A percentile compares a stretch with the other conserved stretches of the same genome.
Conservation (phyloP, 2,113 vertebrate species). For the Toxostoma redivivum region DNA sequence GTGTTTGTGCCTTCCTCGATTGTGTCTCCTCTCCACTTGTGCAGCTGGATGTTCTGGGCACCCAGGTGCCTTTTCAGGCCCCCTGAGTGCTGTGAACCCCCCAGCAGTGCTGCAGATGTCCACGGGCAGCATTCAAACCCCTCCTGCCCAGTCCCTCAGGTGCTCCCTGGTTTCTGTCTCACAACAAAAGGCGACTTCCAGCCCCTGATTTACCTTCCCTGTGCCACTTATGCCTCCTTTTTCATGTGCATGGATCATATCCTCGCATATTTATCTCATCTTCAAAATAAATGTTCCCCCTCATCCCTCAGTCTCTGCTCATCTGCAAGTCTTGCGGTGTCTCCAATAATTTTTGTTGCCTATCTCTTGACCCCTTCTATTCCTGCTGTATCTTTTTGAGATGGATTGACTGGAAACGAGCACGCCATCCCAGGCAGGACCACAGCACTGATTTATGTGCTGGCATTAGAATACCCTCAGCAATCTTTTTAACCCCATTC, state of each 20-base stretch:
- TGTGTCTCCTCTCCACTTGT: neutral
- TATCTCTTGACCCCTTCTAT: slow-evolving; percentile 9
- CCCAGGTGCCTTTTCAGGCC: neutral
- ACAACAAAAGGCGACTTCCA: neutral
- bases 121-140: neutral
- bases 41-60: neutral
- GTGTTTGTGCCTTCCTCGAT: fast-evolving
- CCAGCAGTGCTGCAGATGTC: neutral
- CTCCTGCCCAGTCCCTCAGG: neutral
- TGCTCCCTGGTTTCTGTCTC: neutral
- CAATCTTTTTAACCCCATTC: slow-evolving; percentile 25
- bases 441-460: slow-evolving; percentile 1
- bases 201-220: neutral
- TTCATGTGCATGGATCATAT: slow-evolving; percentile 1
- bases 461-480: neutral
- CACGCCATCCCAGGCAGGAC: neutral
- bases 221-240: neutral
- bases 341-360: slow-evolving; percentile 34
- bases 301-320: slow-evolving; percentile 26
- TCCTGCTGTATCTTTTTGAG: slow-evolving; percentile 11
- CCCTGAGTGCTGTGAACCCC: neutral
- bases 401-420: neutral
- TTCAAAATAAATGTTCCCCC: slow-evolving; percentile 34
- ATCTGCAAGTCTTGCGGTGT: neutral
- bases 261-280: slow-evolving; percentile 25